phyloP scores from a whole-genome alignment of 37 sponge, comb jelly and placozoan species.

The Chondrilla cf. caribensis region DNA sequence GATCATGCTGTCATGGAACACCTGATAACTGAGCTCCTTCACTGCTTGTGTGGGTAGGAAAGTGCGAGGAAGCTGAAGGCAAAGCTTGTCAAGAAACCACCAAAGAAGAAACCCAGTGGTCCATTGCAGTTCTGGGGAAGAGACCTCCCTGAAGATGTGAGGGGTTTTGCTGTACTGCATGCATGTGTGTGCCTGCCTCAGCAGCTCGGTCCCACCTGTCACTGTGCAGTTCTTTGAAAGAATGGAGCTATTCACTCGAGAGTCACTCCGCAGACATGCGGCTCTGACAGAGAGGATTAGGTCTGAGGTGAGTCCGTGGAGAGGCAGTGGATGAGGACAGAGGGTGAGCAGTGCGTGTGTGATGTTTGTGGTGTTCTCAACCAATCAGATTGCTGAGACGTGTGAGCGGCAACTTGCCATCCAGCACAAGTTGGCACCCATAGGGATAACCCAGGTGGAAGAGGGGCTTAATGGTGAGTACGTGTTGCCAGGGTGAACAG shows the following conservation, averaged over 20 bases:
- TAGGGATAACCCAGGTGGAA: background rate
- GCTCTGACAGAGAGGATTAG: conserved; percentile 58
- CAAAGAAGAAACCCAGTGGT: background rate
- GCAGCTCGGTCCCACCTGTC: background rate
- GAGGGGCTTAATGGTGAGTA: conserved; percentile 49
- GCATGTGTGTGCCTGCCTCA: background rate
- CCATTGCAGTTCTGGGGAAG: conserved; percentile 60
- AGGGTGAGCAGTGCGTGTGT: background rate
- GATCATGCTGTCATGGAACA: too few species aligned
- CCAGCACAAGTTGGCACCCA: conserved; percentile 58
- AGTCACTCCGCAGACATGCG: conserved; percentile 59
- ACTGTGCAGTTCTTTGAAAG: conserved; percentile 71
- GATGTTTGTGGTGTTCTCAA: background rate
- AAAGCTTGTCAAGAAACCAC: background rate
- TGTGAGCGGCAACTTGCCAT: conserved; percentile 72
- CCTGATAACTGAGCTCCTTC: too few species aligned
- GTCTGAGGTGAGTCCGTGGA: conserved; percentile 31
- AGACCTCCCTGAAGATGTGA: conserved; percentile 65
- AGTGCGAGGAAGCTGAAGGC: conserved; percentile 17
- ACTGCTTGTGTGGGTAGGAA: conserved; percentile 13
- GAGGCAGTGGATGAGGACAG: background rate
- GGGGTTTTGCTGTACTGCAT: background rate
- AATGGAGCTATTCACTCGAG: conserved; percentile 71
- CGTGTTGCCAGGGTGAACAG: too few species aligned
- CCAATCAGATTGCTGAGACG: conserved; percentile 48